phyloP scores from a whole-genome alignment of 2,113 vertebrate genomes.

The Macquaria australasica region DNA sequence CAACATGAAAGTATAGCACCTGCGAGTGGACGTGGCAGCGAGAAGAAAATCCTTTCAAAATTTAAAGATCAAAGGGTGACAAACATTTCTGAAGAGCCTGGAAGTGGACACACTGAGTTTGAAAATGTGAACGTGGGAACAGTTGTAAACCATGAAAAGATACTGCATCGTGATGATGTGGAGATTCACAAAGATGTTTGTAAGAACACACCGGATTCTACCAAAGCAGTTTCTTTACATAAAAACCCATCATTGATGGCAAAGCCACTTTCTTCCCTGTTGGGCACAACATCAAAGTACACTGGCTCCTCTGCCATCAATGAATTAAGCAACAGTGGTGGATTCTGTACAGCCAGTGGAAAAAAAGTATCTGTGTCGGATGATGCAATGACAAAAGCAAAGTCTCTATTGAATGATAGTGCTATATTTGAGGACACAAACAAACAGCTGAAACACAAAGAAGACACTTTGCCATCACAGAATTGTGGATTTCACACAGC shows the following conservation, averaged over 20 bases:
- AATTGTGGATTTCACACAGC: conserved; percentile 86
- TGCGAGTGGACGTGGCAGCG: not conserved
- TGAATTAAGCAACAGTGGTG: not conserved
- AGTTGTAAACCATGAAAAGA: not conserved
- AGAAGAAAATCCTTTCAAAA: conserved; percentile 6
- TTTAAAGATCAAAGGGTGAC: not conserved
- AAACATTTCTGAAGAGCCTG: not conserved
- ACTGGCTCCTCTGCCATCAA: conserved; percentile 9
- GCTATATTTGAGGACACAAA: conserved; percentile 41
- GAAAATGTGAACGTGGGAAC: not conserved
- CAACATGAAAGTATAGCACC: not conserved
- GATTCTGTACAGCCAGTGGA: conserved; percentile 74
- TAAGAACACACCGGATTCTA: not conserved
- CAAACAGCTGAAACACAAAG: conserved; percentile 11
- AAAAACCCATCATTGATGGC: not conserved
- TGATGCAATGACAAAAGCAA: conserved; percentile 57
- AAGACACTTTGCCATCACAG: conserved; percentile 7
- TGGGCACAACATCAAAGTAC: not conserved
- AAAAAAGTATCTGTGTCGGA: conserved; percentile 58
- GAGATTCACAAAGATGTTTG: not conserved
- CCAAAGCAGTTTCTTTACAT: not conserved
- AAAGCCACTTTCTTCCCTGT: not conserved
- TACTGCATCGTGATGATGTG: not conserved
- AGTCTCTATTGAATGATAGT: conserved; percentile 82
- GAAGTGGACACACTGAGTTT: not conserved